Conservation (phyloP, 2,797 vertebrate genomes). For the Myripristis jacobus region DNA sequence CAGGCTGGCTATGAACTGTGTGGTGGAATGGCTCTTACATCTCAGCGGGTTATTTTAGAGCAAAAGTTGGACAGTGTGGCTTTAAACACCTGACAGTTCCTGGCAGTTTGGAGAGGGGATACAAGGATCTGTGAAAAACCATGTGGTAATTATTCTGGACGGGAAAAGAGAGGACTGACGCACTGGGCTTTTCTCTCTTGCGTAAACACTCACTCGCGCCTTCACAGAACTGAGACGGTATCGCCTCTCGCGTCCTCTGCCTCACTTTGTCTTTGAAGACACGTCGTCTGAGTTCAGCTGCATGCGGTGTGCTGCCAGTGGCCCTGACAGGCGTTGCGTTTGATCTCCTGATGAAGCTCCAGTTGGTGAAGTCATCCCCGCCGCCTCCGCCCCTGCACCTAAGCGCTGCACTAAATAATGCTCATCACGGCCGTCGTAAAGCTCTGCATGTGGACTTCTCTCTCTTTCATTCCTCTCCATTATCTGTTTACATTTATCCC, state of each 20-base stretch:
- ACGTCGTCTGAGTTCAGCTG: constrained; percentile 36
- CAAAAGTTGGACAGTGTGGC: no score
- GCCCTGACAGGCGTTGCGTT: constrained; percentile 39
- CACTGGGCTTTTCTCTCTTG: no score
- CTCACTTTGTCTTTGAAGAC: constrained; percentile 52
- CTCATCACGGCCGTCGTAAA: constrained; percentile 74
- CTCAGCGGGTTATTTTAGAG: no score
- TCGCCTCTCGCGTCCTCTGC: constrained; percentile 15
- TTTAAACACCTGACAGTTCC: no score
- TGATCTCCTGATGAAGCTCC: constrained; percentile 68
- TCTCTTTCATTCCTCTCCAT: constrained; percentile 59
- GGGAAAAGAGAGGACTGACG: no score
- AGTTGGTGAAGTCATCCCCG: constrained; percentile 71
- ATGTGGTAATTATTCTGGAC: no score
- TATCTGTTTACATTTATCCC: constrained; percentile 38
- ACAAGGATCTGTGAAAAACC: no score
- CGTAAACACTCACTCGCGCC: no score
- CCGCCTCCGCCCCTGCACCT: constrained; percentile 37
- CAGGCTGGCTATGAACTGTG: no score
- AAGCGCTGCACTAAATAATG: constrained; percentile 80
- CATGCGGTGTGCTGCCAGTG: constrained; percentile 27
- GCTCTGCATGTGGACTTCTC: constrained; percentile 61
- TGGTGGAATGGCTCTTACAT: no score
- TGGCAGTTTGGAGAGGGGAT: no score
- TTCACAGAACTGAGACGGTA: no score